Evolutionary conservation across 2,113 vertebrate genomes (phyloP), one percentile per base, ranked within the genome.

Genomic region (Sinocyclocheilus grahami): DNA sequence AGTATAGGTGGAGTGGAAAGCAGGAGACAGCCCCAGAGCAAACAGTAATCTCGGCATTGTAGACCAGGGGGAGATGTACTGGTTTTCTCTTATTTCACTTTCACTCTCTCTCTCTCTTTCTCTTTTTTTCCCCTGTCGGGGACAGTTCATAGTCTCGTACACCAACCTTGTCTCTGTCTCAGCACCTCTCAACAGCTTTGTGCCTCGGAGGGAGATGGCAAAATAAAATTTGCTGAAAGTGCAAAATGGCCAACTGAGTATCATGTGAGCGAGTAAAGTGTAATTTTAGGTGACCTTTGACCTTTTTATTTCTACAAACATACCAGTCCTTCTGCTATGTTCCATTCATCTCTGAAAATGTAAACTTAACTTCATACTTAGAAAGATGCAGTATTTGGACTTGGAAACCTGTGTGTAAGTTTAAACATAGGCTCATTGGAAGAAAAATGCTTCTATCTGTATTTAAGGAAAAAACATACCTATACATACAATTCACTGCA

Each of bases 11-110:
- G 93, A 90, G 91, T 81, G 60, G 82, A 93, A 93, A 93, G 92
- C 91, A 92, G 92, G 93, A 90, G 92, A 90, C 87, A 90, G 89
- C 91, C 92, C 91, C 89, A 92, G 92, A 93, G 94, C 92, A 94
- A 95, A 94, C 94, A 94, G 93, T 94, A 94, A 95, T 95, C 95
- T 95, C 7, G 27, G 42, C 93, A 94, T 95, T 95, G 95, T 94
- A 95, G 94, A 95, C 94, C 93, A 92, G 86, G 89, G 93, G 93
- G 94, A 94, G 92, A 95, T 93, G 92, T 93, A 93, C 93, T 93
- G 94, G 93, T 94, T 94, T 94, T 95, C 93, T 95, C 93, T 94
- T 92, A 93, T 94, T 94, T 89, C 89, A 67, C 79, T 81, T 76
- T 76, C 42, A 48, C 46, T 76, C 18, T 39, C 85, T 51, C 46